A percentile compares a stretch with the other conserved stretches of the same genome.
Conservation (phyloP, 2,888 invertebrate species). For the Seladonia tumulorum region DNA sequence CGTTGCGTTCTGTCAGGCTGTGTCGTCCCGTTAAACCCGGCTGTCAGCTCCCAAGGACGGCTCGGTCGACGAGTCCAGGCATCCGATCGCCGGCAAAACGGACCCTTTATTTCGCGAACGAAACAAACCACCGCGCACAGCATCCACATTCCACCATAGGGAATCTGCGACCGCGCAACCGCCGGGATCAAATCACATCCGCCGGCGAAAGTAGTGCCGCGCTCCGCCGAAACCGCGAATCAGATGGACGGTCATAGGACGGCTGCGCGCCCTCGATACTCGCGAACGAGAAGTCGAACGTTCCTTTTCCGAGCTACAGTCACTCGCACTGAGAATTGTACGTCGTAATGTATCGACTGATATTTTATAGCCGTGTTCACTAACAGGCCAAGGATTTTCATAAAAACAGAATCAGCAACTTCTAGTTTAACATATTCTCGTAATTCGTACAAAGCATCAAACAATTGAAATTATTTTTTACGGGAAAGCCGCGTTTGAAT, state of each 20-base stretch:
- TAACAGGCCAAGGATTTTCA: not conserved
- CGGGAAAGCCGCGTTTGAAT: not conserved
- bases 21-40: conserved; percentile 47
- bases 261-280: conserved; percentile 44
- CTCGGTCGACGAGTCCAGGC: not conserved
- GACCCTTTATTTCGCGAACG: conserved; percentile 71
- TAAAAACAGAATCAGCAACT: not conserved
- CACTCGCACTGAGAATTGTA: not conserved
- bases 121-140: conserved; percentile 77
- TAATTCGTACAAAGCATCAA: not conserved
- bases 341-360: not conserved
- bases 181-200: conserved; percentile 73
- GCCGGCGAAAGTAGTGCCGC: conserved; percentile 75
- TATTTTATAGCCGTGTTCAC: not conserved
- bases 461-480: not conserved
- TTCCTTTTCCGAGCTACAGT: not conserved
- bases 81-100: conserved; percentile 32
- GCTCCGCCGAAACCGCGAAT: conserved; percentile 63
- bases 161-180: conserved; percentile 77
- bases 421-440: not conserved
- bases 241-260: conserved; percentile 38
- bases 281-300: conserved; percentile 13
- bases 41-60: conserved; percentile 18
- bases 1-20: conserved; percentile 55
- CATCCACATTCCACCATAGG: conserved; percentile 80